A percentile compares a stretch with the other conserved stretches of the same genome.
Conservation (phyloP, 2,797 vertebrate species). For the Rhadinocentrus ornatus region DNA sequence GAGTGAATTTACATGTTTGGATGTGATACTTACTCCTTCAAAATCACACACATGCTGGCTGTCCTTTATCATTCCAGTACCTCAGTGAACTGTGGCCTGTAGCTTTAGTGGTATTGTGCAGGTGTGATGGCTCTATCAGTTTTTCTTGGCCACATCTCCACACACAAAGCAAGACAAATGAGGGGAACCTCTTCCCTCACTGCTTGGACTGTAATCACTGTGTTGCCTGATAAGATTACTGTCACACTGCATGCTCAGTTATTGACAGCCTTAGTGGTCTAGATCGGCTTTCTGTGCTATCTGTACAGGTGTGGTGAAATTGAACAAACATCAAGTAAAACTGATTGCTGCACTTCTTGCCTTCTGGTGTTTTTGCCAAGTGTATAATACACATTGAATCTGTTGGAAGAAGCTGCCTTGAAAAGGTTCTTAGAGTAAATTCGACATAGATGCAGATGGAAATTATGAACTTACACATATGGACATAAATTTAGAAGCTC, state of each 20-base stretch:
- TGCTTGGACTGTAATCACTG: conserved; percentile 72
- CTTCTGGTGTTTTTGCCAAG: conserved; percentile 28
- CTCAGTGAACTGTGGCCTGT: conserved; percentile 52
- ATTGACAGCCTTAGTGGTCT: conserved; percentile 59
- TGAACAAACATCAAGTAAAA: conserved; percentile 30
- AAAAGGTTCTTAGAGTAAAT: conserved; percentile 2
- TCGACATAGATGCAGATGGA: conserved; percentile 9
- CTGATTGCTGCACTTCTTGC: conserved; percentile 49
- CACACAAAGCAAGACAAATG: conserved; percentile 72
- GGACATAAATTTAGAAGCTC: conserved; percentile 20
- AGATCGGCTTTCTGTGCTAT: conserved; percentile 40
- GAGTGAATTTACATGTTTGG: conserved; percentile 7
- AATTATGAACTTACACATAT: background rate
- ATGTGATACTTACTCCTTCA: conserved; percentile 17
- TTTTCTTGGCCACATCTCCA: conserved; percentile 44
- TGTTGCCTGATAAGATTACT: conserved; percentile 69
- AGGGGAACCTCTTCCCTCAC: conserved; percentile 60
- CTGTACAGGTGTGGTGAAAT: conserved; percentile 27
- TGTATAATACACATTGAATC: conserved; percentile 3
- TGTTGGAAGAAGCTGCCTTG: background rate
- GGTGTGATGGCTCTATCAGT: conserved; percentile 49
- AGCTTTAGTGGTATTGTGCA: conserved; percentile 45
- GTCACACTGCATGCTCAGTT: conserved; percentile 44
- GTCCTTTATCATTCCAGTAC: conserved; percentile 46
- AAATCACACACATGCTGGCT: conserved; percentile 11